Evolutionary conservation across 2,888 invertebrate species (phyloP), one percentile per base, ranked within the genome.

Genomic region (Mycogona germanica): DNA sequence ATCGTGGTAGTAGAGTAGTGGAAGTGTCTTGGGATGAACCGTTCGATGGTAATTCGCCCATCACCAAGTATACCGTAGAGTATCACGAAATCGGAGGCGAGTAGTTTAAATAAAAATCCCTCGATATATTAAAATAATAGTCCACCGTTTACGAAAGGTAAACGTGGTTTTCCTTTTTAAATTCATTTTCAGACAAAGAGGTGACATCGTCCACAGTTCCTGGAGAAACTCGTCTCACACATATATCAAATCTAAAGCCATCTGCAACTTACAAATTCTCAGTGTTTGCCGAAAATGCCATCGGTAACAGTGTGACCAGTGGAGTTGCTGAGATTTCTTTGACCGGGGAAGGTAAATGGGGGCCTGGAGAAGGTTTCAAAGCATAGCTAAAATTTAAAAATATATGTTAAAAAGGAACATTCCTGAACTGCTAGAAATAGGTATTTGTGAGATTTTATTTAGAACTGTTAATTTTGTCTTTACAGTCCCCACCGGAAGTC

Each of bases 401-500:
- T n/a, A n/a, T n/a, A n/a, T n/a, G n/a, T n/a, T n/a, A n/a, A n/a
- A n/a, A n/a, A n/a, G 21, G 40, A 12, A 41, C 7, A 7, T 12
- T 41, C 23, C 41, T 41, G 41, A 14, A 12, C 19, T 41, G 9
- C 23, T 41, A 41, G 7, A 17, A 32, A n/a, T 47, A 47, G 6
- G 19, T 47, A 52, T 52, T 46, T 2, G 29, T 30, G 4, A n/a
- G 9, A 32, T 32, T 32, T 12, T 32, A n/a, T 32, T 32, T n/a
- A n/a, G n/a, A n/a, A n/a, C n/a, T n/a, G n/a, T n/a, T n/a, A n/a
- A n/a, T n/a, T n/a, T n/a, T n/a, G n/a, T n/a, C 35, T 47, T 47
- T 53, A 23, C 52, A 54, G 54, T 44, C 30, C 54, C 54, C 5
- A 25, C 49, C 50, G 54, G 54, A 21, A 28, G 32, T 17, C 54